Evolutionary conservation across 1,140 invertebrate genomes (phyloP).

Genomic region (Melipona quadrifasciata): DNA sequence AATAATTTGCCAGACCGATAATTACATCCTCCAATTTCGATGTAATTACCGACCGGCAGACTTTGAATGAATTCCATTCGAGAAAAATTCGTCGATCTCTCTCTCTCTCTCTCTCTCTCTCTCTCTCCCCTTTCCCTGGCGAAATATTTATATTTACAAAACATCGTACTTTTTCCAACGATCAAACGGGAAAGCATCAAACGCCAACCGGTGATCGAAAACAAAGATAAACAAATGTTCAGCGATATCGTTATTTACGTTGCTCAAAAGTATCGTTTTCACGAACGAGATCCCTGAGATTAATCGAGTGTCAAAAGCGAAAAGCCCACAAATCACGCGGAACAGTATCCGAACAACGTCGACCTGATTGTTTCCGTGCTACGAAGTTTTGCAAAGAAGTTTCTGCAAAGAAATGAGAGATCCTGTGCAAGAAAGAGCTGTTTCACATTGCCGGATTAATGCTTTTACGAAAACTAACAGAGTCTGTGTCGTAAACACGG

Average conservation of each 20-base stretch:
- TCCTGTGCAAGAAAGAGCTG: too few relatives aligned
- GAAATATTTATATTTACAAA: too few relatives aligned
- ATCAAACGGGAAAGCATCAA: too few relatives aligned
- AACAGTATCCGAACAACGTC: not conserved
- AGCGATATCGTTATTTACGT: not conserved
- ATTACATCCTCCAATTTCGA: constrained; percentile 40
- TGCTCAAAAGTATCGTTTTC: not conserved
- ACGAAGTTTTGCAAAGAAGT: not conserved
- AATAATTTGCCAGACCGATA: constrained; percentile 32
- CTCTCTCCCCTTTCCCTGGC: too few relatives aligned
- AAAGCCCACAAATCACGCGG: too few relatives aligned
- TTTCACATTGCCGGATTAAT: too few relatives aligned
- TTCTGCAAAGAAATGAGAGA: not conserved
- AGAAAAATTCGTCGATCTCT: not conserved
- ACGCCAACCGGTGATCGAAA: not conserved
- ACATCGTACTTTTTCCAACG: not conserved
- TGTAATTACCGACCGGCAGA: constrained; percentile 18
- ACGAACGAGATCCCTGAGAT: not conserved
- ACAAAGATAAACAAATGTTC: not conserved
- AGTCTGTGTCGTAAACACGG: too few relatives aligned
- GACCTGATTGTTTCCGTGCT: not conserved
- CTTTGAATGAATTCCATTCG: not conserved
- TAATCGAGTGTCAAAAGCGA: not conserved
- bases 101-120: too few relatives aligned
- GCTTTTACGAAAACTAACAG: too few relatives aligned